Evolutionary conservation across 2,113 vertebrate species (phyloP).

Genomic region (western clawed frog (Xenopus tropicalis)): UCB_Xtro_10.0 CM004443.2:50239001-50239500

Average conservation of each 20-base stretch:
- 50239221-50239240: constrained; percentile 29
- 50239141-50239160: background rate
- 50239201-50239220: constrained; percentile 21
- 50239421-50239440: constrained; percentile 3
- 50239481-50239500: background rate
- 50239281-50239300: constrained; percentile 43
- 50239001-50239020: too few relatives aligned
- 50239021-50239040: too few relatives aligned
- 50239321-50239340: constrained; percentile 34
- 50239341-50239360: constrained; percentile 41
- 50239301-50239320: background rate
- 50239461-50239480: constrained; percentile 1
- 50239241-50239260: constrained; percentile 12
- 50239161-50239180: background rate
- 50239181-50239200: constrained; percentile 2
- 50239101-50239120: too few relatives aligned
- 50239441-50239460: constrained; percentile 13
- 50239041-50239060: too few relatives aligned
- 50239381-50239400: constrained; percentile 39
- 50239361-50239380: constrained; percentile 38
- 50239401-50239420: constrained; percentile 22
- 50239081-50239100: too few relatives aligned
- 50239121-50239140: too few relatives aligned
- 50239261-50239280: constrained; percentile 18
- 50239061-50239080: too few relatives aligned